Conservation (phyloP, 2,113 vertebrate genomes). For the Symphodus melops region DNA sequence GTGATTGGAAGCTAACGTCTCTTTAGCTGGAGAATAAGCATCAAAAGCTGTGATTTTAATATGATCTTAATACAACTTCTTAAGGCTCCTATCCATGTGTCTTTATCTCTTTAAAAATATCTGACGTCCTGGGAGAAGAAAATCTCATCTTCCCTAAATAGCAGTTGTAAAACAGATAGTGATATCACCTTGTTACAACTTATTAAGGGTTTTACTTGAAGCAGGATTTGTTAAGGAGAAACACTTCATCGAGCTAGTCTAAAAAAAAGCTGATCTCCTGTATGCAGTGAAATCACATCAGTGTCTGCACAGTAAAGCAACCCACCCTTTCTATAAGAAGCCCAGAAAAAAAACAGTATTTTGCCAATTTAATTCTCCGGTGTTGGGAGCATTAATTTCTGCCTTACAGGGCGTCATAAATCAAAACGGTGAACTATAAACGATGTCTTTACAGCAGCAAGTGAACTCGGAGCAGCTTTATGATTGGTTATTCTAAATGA, state of each 20-base stretch:
- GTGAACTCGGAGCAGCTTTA: not conserved
- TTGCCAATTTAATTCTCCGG: slow-evolving; percentile 22
- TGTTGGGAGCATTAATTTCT: slow-evolving; percentile 7
- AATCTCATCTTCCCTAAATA: slow-evolving; percentile 34
- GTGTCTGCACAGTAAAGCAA: not conserved
- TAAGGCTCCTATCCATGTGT: slow-evolving; percentile 36
- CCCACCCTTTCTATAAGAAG: not conserved
- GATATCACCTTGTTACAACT: not conserved
- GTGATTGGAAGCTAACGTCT: not conserved
- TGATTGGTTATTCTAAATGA: not conserved
- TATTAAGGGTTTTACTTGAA: not conserved
- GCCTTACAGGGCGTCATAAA: slow-evolving; percentile 16
- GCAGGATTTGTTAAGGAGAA: not conserved
- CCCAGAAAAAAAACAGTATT: slow-evolving; percentile 2
- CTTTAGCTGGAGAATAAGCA: not conserved
- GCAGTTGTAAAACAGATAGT: not conserved
- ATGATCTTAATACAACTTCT: slow-evolving; percentile 42
- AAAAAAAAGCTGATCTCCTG: not conserved
- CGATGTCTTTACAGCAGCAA: not conserved
- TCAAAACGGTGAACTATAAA: slow-evolving; percentile 10
- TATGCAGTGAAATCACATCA: not conserved
- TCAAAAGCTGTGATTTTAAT: slow-evolving; percentile 49
- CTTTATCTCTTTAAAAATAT: slow-evolving; percentile 46
- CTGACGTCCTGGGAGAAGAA: slow-evolving; percentile 19
- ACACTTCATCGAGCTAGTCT: not conserved